Base-by-base conservation (phyloP, 1,140 invertebrate species). In the Brachionus koreanus region DNA sequence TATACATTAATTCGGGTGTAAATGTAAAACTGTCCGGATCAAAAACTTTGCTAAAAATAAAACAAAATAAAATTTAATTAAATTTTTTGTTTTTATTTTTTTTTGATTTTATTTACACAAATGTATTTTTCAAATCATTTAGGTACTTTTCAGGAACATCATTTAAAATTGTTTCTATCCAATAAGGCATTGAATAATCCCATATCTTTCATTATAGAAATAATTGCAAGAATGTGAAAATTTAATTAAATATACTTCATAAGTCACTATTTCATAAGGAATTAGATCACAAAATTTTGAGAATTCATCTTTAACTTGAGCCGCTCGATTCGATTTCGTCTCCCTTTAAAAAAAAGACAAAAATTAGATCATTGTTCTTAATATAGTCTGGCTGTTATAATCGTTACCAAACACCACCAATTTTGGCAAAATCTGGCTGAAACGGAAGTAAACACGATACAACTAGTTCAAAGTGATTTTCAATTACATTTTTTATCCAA, bases 151-250 rank as follows among this genome's bases (percentile, higher is more conserved):
- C 93, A 0, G 94, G 93, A 5, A 98, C 93, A 87, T 98, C 95
- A 84, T 94, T 94, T 35, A 95, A 94, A 84, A 99, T 95, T 0
- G 95, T 94, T 89, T 98, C 95, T 92, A 99, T 93, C 97, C 97
- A 99, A 86, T 95, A 93, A 0, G 97, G 96, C 94, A 98, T 98
- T 10, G 98, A 94, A 86, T 94, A 93, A 86, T 97, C 94, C 97
- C 96, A 98, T 69, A 98, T 89, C 87, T 90, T 4, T 67, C 3
- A 5, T 46, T 49, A n/a, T n/a, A 16, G 13, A 67, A 35, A 67
- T 33, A 67, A 67, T 33, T 37, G 13, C 6, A 67, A 35, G 35
- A 76, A 84, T 77, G 33, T 37, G 74, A 42, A 42, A 42, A 13
- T 42, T 10, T 7, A 42, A 42, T 13, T 42, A 82, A 49, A 43